Conservation (phyloP, 2,888 invertebrate genomes). For the Hypena proboscidalis region DNA sequence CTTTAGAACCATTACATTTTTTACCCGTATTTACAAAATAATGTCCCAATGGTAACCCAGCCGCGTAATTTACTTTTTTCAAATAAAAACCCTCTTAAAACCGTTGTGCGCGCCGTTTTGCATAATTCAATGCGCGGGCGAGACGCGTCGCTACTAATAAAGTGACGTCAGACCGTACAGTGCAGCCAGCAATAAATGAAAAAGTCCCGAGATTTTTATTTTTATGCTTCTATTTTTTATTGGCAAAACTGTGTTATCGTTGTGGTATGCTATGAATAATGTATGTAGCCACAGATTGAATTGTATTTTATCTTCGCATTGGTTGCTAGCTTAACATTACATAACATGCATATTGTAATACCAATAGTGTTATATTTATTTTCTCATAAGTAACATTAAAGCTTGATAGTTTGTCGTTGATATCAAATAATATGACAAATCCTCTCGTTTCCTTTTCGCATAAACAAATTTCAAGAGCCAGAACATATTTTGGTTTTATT, state of each 20-base stretch:
- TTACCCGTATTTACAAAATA: constrained; percentile 32
- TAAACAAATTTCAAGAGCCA: no score
- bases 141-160: constrained; percentile 33
- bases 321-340: background rate
- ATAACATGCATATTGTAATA: no score
- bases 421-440: no score
- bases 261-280: constrained; percentile 27
- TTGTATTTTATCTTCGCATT: constrained; percentile 13
- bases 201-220: constrained; percentile 30
- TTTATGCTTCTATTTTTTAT: constrained; percentile 25
- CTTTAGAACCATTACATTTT: constrained; percentile 17
- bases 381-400: no score
- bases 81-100: constrained; percentile 48
- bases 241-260: constrained; percentile 24
- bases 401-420: no score
- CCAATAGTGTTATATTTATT: no score
- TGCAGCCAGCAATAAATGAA: constrained; percentile 40
- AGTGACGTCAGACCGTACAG: constrained; percentile 32
- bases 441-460: no score
- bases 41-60: constrained; percentile 41
- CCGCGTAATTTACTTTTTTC: constrained; percentile 45
- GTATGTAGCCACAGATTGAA: constrained; percentile 25
- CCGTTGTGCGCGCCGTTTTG: constrained; percentile 40
- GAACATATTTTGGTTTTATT: no score
- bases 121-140: constrained; percentile 50